Base-by-base conservation (phyloP, 2,113 vertebrate species). In the Gymnobelideus leadbeateri region DNA sequence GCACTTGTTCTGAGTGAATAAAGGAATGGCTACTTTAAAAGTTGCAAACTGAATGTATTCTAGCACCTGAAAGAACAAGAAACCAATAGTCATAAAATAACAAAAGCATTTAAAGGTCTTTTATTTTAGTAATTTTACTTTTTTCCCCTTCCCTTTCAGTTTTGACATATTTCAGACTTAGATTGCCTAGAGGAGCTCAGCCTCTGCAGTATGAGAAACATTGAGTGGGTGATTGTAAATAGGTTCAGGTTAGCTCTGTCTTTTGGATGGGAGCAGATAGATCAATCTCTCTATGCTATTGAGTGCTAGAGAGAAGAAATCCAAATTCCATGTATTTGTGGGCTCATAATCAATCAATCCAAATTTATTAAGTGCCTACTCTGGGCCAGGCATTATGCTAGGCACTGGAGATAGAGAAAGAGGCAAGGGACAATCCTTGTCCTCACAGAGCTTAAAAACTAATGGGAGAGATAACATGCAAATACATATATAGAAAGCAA, bases 141-240 rank as follows among this genome's bases (percentile, higher is more conserved):
- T 90, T 94, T 52, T 8, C 16, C 31, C 12, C 16, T 68, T 8
- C 16, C 46, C 23, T 28, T 94, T 52, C 91, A 95, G 90, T 12
- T 96, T 47, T 84, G 90, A 94, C 92, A 89, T 95, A 91, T 43
- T 93, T 51, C 92, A 46, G 47, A 28, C 19, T 94, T 89, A 93
- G 92, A 47, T 55, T 94, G 23, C 24, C 16, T 10, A 46, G 25
- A 11, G 28, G n/a, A 51, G 28, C 51, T 14, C 4, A 89, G 21
- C 26, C 89, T 95, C 23, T 54, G 21, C 2, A 61, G 26, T 26
- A 7, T 43, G 49, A 51, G 54, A 7, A n/a, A 84, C 19, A 84
- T 84, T 95, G 51, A 95, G 8, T 93, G 55, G 47, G 92, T 53
- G 46, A 31, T 84, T 31, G 50, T 89, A 94, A 91, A 2, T 6